Conservation (phyloP, 2,888 invertebrate species). For the Dolomedes plantarius region DNA sequence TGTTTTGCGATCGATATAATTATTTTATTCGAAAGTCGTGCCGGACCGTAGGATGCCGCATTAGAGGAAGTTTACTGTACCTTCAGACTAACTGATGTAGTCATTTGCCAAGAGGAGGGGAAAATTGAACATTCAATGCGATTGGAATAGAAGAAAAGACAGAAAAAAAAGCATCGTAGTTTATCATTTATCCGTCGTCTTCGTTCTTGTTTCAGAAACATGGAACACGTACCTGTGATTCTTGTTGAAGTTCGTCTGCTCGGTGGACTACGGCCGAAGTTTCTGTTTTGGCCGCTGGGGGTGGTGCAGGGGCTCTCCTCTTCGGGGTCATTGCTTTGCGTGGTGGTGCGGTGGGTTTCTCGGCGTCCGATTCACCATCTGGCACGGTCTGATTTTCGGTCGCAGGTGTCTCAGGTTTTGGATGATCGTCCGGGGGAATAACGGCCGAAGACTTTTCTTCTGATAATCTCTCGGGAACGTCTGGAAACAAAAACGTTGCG, state of each 20-base stretch:
- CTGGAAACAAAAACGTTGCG: neutral
- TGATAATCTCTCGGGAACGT: neutral
- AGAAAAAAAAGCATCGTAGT: too few species aligned
- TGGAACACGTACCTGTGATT: neutral
- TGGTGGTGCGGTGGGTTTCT: constrained; percentile 55
- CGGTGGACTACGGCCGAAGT: constrained; percentile 70
- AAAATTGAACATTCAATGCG: too few species aligned
- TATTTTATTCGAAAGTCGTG: too few species aligned
- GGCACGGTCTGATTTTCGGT: neutral
- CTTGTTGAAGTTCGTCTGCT: constrained; percentile 10
- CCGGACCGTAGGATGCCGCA: too few species aligned
- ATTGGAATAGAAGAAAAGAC: too few species aligned
- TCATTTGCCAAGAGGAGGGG: too few species aligned
- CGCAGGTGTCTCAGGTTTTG: neutral
- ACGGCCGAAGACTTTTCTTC: neutral
- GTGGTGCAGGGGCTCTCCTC: constrained; percentile 74
- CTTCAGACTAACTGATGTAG: too few species aligned
- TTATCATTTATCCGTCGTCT: too few species aligned
- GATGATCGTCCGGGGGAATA: neutral
- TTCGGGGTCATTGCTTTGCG: constrained; percentile 71
- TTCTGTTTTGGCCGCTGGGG: constrained; percentile 62
- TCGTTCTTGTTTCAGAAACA: too few species aligned
- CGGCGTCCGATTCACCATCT: neutral
- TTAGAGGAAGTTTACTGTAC: too few species aligned
- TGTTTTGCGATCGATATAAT: too few species aligned